Evolutionary conservation across 2,888 invertebrate species (phyloP).

Genomic region (Callinectes sapidus): DNA sequence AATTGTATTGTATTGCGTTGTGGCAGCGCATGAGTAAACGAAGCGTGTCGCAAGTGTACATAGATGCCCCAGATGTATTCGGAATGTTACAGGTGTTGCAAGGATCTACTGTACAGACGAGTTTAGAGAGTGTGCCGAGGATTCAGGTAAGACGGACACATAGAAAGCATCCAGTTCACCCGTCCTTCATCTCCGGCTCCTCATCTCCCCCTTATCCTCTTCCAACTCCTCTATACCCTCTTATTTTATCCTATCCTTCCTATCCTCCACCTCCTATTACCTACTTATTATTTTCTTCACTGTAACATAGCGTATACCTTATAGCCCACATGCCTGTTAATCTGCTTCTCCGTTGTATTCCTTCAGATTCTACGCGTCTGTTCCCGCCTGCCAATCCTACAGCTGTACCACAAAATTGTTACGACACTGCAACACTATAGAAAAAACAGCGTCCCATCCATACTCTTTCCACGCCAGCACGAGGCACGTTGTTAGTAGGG

Average conservation of each 20-base stretch:
- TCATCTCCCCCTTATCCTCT: not conserved
- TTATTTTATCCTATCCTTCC: not conserved
- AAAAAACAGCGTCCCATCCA: not conserved
- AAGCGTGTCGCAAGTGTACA: not conserved
- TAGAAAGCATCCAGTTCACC: not conserved
- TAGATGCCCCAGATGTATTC: not conserved
- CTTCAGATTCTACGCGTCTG: not conserved
- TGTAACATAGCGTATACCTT: not conserved
- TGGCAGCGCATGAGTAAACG: not conserved
- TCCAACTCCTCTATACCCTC: not conserved
- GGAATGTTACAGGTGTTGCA: not conserved
- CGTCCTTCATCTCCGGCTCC: not conserved
- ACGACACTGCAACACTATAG: not conserved
- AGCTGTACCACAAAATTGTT: not conserved
- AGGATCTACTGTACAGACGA: not conserved
- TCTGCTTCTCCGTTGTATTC: no score
- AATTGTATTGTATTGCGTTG: not conserved
- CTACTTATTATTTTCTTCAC: not conserved
- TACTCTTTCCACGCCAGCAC: not conserved
- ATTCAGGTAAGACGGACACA: not conserved
- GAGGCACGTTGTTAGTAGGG: not conserved
- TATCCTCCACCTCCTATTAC: not conserved
- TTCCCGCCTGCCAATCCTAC: not conserved
- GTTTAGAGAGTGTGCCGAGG: not conserved
- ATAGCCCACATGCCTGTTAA: no score